Evolutionary conservation across 1,140 invertebrate species (phyloP).

Genomic region (Argopecten irradians): DNA sequence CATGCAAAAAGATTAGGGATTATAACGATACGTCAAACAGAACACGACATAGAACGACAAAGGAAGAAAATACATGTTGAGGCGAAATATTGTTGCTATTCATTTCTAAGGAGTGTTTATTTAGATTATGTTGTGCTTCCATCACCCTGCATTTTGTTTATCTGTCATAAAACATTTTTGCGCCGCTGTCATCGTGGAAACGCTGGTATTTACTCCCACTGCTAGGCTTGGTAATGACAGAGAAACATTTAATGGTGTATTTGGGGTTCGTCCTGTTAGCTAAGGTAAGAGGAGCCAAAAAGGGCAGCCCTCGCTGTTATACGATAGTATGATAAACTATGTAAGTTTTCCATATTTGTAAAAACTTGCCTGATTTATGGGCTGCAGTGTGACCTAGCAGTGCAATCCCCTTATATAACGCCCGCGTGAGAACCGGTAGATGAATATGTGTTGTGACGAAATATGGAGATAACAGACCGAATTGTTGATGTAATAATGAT

Average conservation of each 20-base stretch:
- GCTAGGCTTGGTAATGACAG: neutral
- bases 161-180: neutral
- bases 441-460: neutral
- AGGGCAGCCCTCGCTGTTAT: neutral
- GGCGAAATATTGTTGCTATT: too few species aligned
- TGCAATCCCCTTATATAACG: neutral
- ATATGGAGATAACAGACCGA: neutral
- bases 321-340: constrained; percentile 6
- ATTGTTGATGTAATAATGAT: neutral
- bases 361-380: neutral
- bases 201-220: neutral
- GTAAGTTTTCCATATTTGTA: neutral
- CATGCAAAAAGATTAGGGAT: too few species aligned
- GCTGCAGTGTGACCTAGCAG: neutral
- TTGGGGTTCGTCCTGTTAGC: neutral
- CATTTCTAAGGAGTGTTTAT: neutral
- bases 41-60: neutral
- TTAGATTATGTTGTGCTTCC: neutral
- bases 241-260: neutral
- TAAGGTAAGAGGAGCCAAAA: neutral
- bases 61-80: neutral
- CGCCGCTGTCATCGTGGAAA: neutral
- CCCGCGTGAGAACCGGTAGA: neutral
- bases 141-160: neutral
- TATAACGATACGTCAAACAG: neutral